These are phyloP conservation scores for Syncerus caffer DNA, from an alignment of 2,797 vertebrate genomes.

Conservation along the genomic window DNA sequence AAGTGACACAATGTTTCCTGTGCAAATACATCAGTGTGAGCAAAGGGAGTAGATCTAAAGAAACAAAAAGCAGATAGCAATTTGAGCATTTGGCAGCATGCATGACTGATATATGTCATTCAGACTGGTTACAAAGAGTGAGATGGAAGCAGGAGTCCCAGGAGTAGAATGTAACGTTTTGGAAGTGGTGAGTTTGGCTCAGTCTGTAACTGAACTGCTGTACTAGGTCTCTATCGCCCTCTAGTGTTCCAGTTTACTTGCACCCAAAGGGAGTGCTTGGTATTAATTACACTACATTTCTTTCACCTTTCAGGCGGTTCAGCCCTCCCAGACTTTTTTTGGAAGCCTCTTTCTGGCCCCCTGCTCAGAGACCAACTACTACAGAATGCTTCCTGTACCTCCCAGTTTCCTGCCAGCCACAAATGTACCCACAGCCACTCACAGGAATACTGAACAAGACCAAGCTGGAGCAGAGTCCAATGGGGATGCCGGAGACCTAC, in stretches of 20 bases:
- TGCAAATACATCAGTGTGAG: neutral
- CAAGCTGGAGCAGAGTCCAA: neutral
- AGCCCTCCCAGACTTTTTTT: neutral
- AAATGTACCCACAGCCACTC: neutral
- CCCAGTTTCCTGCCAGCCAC: neutral
- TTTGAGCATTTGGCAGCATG: neutral
- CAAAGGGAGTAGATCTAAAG: neutral
- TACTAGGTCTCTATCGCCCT: neutral
- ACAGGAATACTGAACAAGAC: neutral
- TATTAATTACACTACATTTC: neutral
- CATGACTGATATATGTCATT: neutral
- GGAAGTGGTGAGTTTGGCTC: too few species aligned
- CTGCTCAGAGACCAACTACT: neutral
- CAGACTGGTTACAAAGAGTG: neutral
- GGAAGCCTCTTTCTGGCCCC: neutral
- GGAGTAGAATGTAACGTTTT: neutral
- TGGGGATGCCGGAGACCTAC: neutral
- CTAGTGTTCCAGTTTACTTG: slow-evolving; percentile 17
- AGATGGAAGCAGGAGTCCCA: neutral
- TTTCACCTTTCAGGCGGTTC: neutral
- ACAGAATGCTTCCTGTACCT: neutral
- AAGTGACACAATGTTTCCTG: slow-evolving; percentile 40
- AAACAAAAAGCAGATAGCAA: neutral
- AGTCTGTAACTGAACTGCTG: fast-evolving
- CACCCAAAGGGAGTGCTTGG: neutral